Conservation (phyloP, 2,888 invertebrate species). For the Trachelus troglodyta region DNA sequence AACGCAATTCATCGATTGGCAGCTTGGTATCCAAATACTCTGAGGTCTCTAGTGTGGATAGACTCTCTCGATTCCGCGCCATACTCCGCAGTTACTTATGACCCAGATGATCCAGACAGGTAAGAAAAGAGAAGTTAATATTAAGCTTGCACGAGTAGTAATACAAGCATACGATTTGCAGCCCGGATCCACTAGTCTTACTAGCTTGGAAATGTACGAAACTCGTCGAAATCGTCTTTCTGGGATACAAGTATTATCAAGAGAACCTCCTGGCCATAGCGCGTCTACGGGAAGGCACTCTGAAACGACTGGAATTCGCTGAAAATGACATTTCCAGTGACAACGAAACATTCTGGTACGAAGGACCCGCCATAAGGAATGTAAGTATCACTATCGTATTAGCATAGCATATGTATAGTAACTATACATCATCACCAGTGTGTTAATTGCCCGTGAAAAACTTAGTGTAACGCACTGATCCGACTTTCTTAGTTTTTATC, state of each 20-base stretch:
- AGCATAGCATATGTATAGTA: not conserved
- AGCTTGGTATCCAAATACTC: conserved; percentile 67
- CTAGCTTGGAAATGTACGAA: conserved; percentile 75
- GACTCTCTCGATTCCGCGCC: conserved; percentile 67
- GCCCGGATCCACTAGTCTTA: conserved; percentile 74
- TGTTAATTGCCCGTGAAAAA: not conserved
- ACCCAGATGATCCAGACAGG: conserved; percentile 44
- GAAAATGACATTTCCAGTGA: conserved; percentile 65
- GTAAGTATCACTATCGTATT: conserved; percentile 39
- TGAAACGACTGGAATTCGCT: conserved; percentile 72
- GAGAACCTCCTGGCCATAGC: conserved; percentile 76
- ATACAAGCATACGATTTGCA: conserved; percentile 20
- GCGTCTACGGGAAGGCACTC: conserved; percentile 70
- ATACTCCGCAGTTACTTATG: conserved; percentile 42
- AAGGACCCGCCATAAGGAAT: conserved; percentile 46
- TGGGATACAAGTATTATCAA: conserved; percentile 73
- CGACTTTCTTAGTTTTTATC: not conserved
- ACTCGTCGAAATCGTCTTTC: conserved; percentile 70
- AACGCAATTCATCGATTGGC: conserved; percentile 70
- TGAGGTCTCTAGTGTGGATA: conserved; percentile 73
- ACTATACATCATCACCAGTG: not conserved
- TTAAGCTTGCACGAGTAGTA: conserved; percentile 22
- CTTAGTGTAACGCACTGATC: not conserved
- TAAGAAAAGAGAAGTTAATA: conserved; percentile 26
- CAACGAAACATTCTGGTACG: conserved; percentile 31